A percentile compares a stretch with the other conserved stretches of the same genome.
Conservation (phyloP, 2,113 vertebrate genomes). For the Podarcis cretensis region DNA sequence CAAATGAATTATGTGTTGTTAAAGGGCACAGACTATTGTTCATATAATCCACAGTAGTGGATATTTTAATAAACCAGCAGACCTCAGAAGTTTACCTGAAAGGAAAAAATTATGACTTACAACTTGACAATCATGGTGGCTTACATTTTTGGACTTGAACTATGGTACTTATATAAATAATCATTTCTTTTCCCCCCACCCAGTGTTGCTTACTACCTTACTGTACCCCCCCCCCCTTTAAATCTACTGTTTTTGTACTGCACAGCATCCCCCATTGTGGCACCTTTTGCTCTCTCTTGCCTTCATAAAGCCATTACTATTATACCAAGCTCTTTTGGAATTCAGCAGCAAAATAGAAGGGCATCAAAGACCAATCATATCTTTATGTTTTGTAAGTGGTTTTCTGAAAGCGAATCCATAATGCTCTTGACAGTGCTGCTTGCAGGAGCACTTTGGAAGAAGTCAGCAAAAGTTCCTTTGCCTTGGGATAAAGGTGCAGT, state of each 20-base stretch:
- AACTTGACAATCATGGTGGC: constrained; percentile 23
- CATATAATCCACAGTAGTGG: constrained; percentile 37
- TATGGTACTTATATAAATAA: neutral
- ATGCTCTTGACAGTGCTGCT: neutral
- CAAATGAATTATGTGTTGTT: constrained; percentile 41
- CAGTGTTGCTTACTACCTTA: neutral
- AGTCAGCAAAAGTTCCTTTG: neutral
- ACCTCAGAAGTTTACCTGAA: constrained; percentile 33
- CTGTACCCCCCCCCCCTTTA: neutral
- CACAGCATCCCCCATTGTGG: neutral
- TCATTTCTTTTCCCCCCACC: neutral
- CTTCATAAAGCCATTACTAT: constrained; percentile 9
- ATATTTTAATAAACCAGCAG: constrained; percentile 51
- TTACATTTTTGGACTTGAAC: constrained; percentile 37
- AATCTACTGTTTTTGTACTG: neutral
- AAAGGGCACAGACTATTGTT: constrained; percentile 26
- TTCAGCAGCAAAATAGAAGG: constrained; percentile 3
- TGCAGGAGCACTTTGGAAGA: constrained; percentile 25
- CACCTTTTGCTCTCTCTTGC: constrained; percentile 28
- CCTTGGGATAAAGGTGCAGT: neutral
- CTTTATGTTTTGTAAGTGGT: neutral
- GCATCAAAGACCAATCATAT: neutral
- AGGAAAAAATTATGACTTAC: constrained; percentile 27
- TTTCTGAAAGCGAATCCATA: neutral
- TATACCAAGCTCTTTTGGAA: neutral